phyloP scores from a whole-genome alignment of 2,888 invertebrate genomes.

The Acrobasis suavella region DNA sequence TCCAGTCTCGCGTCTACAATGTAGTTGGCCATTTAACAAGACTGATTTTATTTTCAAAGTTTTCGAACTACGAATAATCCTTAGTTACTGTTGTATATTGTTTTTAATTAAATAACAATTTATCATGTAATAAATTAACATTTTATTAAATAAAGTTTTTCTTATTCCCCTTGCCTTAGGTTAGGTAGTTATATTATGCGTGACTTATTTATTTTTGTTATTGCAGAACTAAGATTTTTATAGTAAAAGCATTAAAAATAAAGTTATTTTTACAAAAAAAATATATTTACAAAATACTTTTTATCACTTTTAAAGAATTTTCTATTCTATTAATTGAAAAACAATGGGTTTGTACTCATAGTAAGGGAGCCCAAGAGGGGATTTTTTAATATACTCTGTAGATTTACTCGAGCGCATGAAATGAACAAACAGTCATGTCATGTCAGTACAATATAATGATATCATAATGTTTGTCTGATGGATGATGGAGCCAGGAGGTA shows the following conservation, averaged over 20 bases:
- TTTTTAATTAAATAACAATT: slow-evolving; percentile 76
- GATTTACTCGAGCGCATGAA: too few relatives aligned
- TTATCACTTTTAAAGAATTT: neutral
- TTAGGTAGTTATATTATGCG: too few relatives aligned
- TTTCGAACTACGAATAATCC: slow-evolving; percentile 73
- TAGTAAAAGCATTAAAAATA: neutral
- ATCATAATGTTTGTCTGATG: too few relatives aligned
- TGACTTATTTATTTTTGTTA: too few relatives aligned
- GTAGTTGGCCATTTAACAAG: slow-evolving; percentile 82
- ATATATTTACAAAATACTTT: slow-evolving; percentile 1
- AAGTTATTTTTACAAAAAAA: neutral
- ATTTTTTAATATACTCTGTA: too few relatives aligned
- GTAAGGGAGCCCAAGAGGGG: too few relatives aligned
- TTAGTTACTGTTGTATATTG: slow-evolving; percentile 79
- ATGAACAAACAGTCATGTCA: too few relatives aligned
- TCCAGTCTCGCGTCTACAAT: slow-evolving; percentile 61
- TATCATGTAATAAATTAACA: slow-evolving; percentile 82
- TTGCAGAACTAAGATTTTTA: too few relatives aligned
- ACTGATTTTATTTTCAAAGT: slow-evolving; percentile 80
- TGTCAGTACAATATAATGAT: too few relatives aligned
- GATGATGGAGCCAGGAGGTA: too few relatives aligned
- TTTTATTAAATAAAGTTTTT: slow-evolving; percentile 52
- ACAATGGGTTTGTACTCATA: too few relatives aligned
- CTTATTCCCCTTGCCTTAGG: slow-evolving; percentile 25
- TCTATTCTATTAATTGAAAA: too few relatives aligned